phyloP scores from a whole-genome alignment of 2,888 invertebrate species.

The Catocala nupta region DNA sequence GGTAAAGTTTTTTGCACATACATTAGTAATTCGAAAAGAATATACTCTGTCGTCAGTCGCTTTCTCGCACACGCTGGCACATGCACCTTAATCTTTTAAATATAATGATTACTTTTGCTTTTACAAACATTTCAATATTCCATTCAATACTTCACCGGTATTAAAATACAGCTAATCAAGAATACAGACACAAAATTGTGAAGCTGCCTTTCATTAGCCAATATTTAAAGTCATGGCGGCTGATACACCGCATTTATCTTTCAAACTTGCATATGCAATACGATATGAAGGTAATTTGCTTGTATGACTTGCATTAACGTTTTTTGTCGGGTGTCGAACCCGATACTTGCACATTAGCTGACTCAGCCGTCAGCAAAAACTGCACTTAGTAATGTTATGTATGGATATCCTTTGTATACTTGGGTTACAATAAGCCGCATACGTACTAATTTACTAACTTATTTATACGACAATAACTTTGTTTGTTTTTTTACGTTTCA shows the following conservation, averaged over 20 bases:
- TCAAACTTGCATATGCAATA: conserved; percentile 38
- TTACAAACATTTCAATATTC: neutral
- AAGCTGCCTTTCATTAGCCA: conserved; percentile 9
- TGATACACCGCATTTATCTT: neutral
- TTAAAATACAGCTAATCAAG: conserved; percentile 4
- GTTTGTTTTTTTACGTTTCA: too few relatives aligned
- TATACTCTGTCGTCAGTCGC: too few relatives aligned
- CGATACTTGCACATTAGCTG: conserved; percentile 68
- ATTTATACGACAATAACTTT: too few relatives aligned
- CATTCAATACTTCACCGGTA: neutral
- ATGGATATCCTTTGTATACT: conserved; percentile 5
- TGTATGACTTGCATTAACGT: conserved; percentile 67
- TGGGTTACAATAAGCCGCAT: neutral
- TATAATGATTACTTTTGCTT: too few relatives aligned
- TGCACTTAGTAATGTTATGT: conserved; percentile 39
- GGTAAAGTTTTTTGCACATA: too few relatives aligned
- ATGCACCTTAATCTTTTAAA: too few relatives aligned
- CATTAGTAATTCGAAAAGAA: too few relatives aligned
- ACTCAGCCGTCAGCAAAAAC: conserved; percentile 58
- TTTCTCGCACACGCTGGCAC: too few relatives aligned
- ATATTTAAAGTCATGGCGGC: conserved; percentile 8
- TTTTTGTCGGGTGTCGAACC: conserved; percentile 58
- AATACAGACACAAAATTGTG: neutral
- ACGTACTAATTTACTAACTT: too few relatives aligned
- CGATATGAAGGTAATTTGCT: conserved; percentile 59